These are phyloP conservation scores for Triplophysa bombifrons DNA, from an alignment of 2,797 vertebrate genomes.

Conservation along the genomic window DNA sequence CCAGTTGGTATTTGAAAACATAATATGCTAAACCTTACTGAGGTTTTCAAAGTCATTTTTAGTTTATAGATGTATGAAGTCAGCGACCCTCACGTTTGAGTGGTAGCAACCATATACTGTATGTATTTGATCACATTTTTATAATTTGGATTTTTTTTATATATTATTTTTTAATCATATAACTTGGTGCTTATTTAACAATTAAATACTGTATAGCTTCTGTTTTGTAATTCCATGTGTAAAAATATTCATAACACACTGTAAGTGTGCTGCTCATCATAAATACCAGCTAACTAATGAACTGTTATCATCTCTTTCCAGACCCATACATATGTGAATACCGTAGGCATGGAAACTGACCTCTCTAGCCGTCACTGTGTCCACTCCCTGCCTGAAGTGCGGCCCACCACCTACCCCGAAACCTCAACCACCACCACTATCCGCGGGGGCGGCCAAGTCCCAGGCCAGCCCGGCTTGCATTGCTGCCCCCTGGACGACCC, in stretches of 20 bases:
- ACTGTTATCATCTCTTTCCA: conserved; percentile 60
- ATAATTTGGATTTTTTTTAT: too few relatives aligned
- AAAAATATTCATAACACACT: not conserved
- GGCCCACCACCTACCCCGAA: conserved; percentile 80
- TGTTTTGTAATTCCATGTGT: not conserved
- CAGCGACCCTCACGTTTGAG: not conserved
- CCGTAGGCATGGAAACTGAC: conserved; percentile 88
- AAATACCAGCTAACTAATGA: not conserved
- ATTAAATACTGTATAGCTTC: not conserved
- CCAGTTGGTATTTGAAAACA: too few relatives aligned
- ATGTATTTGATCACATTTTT: too few relatives aligned
- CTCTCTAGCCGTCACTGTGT: conserved; percentile 87
- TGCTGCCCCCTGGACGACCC: conserved; percentile 84
- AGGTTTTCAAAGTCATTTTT: not conserved
- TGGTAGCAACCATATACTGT: too few relatives aligned
- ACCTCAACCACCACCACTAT: conserved; percentile 74
- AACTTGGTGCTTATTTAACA: not conserved
- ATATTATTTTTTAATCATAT: too few relatives aligned
- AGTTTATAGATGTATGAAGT: not conserved
- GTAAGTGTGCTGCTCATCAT: not conserved
- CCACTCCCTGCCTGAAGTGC: conserved; percentile 90
- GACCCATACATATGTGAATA: conserved; percentile 99
- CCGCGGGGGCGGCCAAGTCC: conserved; percentile 69
- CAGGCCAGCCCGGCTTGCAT: conserved; percentile 74
- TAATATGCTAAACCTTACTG: too few relatives aligned